A percentile compares a stretch with the other conserved stretches of the same genome.
Evolutionary conservation across 1,140 invertebrate genomes (phyloP).

Genomic region (Sitobion miscanthi): DNA sequence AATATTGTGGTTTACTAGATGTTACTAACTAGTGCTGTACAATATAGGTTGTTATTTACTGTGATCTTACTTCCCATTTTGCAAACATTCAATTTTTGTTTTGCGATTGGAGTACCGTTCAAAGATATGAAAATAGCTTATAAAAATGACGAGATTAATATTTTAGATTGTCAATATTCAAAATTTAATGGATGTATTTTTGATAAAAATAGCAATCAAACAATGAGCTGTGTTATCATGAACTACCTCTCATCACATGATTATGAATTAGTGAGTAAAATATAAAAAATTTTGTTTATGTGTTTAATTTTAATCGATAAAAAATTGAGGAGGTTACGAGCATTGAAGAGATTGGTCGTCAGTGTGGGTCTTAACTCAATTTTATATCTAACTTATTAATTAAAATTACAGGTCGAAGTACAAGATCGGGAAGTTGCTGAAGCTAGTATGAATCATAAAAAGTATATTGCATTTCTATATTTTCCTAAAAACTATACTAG

Average conservation of each 20-base stretch:
- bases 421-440: neutral
- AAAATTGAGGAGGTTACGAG: neutral
- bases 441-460: neutral
- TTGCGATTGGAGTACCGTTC: neutral
- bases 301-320: neutral
- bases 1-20: neutral
- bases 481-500: conserved; percentile 44
- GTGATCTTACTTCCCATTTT: conserved; percentile 6
- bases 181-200: conserved; percentile 12
- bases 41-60: conserved; percentile 13
- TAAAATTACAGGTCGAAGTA: neutral
- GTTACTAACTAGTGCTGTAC: neutral
- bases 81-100: conserved; percentile 35
- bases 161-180: conserved; percentile 21
- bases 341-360: neutral
- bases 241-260: conserved; percentile 10
- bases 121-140: conserved; percentile 22
- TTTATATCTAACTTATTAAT: neutral
- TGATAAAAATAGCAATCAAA: neutral
- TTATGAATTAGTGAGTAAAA: conserved; percentile 31
- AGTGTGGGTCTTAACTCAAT: neutral
- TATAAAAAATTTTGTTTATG: neutral
- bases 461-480: conserved; percentile 29
- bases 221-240: conserved; percentile 22
- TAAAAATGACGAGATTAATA: conserved; percentile 40